phyloP scores from a whole-genome alignment of 2,797 vertebrate genomes.

The Lacerta bilineata region DNA sequence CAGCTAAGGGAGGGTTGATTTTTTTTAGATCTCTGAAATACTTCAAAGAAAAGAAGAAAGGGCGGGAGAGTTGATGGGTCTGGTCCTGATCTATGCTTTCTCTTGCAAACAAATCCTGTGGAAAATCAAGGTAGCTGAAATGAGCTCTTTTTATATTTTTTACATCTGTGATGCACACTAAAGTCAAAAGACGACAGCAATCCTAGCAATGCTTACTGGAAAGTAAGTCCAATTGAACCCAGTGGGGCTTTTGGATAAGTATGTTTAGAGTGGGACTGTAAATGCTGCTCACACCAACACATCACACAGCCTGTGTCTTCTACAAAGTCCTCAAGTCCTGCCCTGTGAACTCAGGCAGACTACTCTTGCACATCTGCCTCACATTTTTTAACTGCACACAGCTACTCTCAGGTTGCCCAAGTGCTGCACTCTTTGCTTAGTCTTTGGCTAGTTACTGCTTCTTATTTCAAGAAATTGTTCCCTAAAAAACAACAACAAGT shows the following conservation, averaged over 20 bases:
- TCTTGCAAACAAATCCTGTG: conserved; percentile 9
- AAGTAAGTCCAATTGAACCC: conserved; percentile 1
- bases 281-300: background rate
- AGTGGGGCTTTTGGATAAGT: conserved; percentile 19
- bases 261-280: conserved; percentile 9
- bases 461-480: background rate
- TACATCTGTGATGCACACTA: background rate
- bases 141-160: conserved; percentile 11
- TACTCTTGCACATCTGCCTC: background rate
- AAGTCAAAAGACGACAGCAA: conserved; percentile 2
- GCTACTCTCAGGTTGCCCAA: background rate
- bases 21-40: background rate
- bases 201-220: background rate
- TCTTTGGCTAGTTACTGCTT: background rate
- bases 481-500: background rate
- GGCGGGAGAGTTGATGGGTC: background rate
- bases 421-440: background rate
- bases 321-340: background rate
- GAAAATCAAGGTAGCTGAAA: conserved; percentile 16
- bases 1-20: background rate
- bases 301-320: conserved; percentile 1
- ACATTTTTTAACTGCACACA: background rate
- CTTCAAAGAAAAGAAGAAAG: background rate
- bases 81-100: background rate
- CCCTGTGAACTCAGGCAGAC: conserved; percentile 1